Conservation (phyloP, 1,140 invertebrate genomes). For the Cydia pomonella region DNA sequence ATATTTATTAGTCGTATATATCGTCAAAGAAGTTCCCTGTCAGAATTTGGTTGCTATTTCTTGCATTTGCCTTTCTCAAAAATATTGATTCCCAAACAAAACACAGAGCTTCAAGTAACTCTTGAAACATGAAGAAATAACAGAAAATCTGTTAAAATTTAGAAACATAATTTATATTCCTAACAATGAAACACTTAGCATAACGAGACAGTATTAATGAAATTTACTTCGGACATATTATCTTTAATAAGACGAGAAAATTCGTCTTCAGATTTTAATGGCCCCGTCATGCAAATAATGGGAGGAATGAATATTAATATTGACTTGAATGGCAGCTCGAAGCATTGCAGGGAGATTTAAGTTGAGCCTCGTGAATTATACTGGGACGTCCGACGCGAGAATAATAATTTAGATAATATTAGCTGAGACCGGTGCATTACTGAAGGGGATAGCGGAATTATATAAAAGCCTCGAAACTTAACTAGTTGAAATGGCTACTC, state of each 20-base stretch:
- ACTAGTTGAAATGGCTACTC: too few species aligned
- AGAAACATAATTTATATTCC: not conserved
- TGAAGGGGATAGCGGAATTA: not conserved
- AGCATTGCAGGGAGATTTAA: conserved; percentile 63
- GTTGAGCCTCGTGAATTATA: conserved; percentile 22
- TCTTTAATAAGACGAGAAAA: conserved; percentile 54
- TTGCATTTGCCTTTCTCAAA: too few species aligned
- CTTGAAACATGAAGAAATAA: not conserved
- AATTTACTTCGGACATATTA: conserved; percentile 54
- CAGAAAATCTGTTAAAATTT: not conserved
- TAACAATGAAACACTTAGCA: conserved; percentile 27
- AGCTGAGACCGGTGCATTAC: not conserved
- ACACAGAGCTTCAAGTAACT: too few species aligned
- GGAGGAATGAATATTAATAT: conserved; percentile 68
- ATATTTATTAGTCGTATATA: too few species aligned
- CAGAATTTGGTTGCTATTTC: too few species aligned
- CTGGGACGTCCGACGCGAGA: not conserved
- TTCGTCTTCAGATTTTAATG: conserved; percentile 61
- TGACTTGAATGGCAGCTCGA: conserved; percentile 56
- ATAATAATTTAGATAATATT: conserved; percentile 24
- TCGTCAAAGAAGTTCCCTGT: too few species aligned
- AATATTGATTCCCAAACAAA: too few species aligned
- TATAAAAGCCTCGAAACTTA: not conserved
- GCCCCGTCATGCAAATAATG: conserved; percentile 63
- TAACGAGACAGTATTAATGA: conserved; percentile 38